These are phyloP conservation scores for Strigamia crassipes DNA, from an alignment of 2,888 invertebrate genomes.

Conservation along the genomic window DNA sequence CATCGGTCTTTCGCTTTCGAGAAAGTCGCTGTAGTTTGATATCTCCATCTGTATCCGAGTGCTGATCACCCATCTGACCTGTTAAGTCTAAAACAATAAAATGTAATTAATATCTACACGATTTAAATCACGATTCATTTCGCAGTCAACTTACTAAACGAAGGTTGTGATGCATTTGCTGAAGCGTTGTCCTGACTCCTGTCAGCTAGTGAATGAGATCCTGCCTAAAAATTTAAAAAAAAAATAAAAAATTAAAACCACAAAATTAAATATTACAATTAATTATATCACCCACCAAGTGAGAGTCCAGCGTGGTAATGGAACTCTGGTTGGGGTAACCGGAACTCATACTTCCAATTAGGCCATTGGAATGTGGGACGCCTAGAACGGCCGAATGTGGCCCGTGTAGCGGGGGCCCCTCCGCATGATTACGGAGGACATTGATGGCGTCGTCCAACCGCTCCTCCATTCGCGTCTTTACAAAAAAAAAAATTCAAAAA, in stretches of 20 bases:
- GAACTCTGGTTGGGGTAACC: constrained; percentile 54
- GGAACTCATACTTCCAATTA: constrained; percentile 57
- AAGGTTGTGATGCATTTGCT: constrained; percentile 44
- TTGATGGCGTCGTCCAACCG: constrained; percentile 93
- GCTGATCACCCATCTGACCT: constrained; percentile 46
- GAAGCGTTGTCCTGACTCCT: constrained; percentile 49
- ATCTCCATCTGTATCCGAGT: constrained; percentile 48
- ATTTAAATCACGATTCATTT: background rate
- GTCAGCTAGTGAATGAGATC: constrained; percentile 48
- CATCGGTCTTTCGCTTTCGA: constrained; percentile 48
- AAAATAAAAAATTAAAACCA: background rate
- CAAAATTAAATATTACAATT: background rate
- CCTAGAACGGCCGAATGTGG: constrained; percentile 51
- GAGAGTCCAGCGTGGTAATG: constrained; percentile 54
- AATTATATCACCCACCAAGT: constrained; percentile 54
- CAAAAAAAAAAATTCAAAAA: background rate
- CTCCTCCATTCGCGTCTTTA: constrained; percentile 84
- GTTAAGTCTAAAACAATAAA: constrained; percentile 46
- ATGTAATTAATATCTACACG: background rate
- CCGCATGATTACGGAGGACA: constrained; percentile 91
- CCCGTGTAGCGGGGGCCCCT: constrained; percentile 71
- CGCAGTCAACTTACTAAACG: constrained; percentile 33
- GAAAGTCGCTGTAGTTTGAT: constrained; percentile 49
- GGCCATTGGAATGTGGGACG: constrained; percentile 63
- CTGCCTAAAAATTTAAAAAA: constrained; percentile 46